Evolutionary conservation across 2,797 vertebrate genomes (phyloP).

Genomic region (Pseudomugil gertrudae): DNA sequence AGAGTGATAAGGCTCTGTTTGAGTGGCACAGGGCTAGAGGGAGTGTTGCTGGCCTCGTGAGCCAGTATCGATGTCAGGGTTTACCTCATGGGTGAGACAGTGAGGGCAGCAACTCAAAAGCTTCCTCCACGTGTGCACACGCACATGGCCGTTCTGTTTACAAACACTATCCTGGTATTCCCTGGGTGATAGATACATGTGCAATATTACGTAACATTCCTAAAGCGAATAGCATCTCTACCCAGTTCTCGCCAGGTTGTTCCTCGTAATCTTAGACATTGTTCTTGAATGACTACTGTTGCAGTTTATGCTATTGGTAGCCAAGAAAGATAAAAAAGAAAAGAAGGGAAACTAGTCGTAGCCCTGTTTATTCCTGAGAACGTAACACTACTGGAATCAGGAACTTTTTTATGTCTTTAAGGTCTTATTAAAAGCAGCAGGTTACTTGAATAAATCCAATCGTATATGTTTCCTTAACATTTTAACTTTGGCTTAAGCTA

Average conservation of each 20-base stretch:
- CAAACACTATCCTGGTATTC: constrained; percentile 88
- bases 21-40: constrained; percentile 51
- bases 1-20: constrained; percentile 57
- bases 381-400: constrained; percentile 10
- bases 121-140: constrained; percentile 78
- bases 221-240: constrained; percentile 72
- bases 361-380: constrained; percentile 13
- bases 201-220: constrained; percentile 79
- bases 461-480: background rate
- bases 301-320: constrained; percentile 12
- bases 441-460: background rate
- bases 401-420: constrained; percentile 14
- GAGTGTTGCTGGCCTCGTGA: constrained; percentile 62
- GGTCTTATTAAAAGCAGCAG: constrained; percentile 3
- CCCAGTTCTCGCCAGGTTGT: constrained; percentile 36
- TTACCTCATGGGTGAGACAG: constrained; percentile 79
- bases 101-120: constrained; percentile 75
- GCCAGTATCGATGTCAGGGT: constrained; percentile 72
- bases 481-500: background rate
- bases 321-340: constrained; percentile 18
- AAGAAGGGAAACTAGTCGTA: constrained; percentile 3
- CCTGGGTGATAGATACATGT: constrained; percentile 61
- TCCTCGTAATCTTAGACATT: constrained; percentile 58
- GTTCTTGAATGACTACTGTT: constrained; percentile 35
- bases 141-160: constrained; percentile 90